phyloP scores from a whole-genome alignment of 2,113 vertebrate species.

The Choloepus hoffmanni region DNA sequence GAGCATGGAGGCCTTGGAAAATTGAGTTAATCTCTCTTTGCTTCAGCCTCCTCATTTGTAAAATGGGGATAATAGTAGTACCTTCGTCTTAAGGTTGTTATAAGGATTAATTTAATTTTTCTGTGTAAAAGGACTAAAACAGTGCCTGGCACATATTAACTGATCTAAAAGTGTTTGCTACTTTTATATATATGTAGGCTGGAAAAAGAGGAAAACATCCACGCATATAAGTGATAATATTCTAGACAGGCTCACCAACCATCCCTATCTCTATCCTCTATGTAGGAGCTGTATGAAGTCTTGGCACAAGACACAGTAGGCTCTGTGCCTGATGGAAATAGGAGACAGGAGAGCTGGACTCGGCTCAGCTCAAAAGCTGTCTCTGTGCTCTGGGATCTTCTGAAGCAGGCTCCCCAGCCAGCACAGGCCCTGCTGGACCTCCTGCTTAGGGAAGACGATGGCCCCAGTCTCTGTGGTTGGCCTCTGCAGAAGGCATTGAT shows the following conservation, averaged over 20 bases:
- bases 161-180: neutral
- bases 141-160: neutral
- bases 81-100: neutral
- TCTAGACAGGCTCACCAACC: neutral
- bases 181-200: neutral
- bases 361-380: constrained; percentile 86
- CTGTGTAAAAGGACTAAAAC: neutral
- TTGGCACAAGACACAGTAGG: constrained; percentile 71
- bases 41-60: neutral
- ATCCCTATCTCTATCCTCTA: constrained; percentile 35
- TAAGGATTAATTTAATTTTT: constrained; percentile 43
- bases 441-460: constrained; percentile 84
- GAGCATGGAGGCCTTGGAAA: neutral
- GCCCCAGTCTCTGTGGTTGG: constrained; percentile 16
- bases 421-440: constrained; percentile 90
- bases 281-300: constrained; percentile 91
- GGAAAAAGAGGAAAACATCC: neutral
- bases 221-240: neutral
- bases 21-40: neutral
- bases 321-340: constrained; percentile 59
- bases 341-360: constrained; percentile 72
- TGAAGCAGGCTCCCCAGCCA: constrained; percentile 88
- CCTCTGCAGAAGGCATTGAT: constrained; percentile 90
- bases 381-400: constrained; percentile 88
- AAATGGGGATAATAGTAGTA: neutral